Evolutionary conservation across 1,140 invertebrate species (phyloP).

Genomic region (Cataglyphis hispanica): DNA sequence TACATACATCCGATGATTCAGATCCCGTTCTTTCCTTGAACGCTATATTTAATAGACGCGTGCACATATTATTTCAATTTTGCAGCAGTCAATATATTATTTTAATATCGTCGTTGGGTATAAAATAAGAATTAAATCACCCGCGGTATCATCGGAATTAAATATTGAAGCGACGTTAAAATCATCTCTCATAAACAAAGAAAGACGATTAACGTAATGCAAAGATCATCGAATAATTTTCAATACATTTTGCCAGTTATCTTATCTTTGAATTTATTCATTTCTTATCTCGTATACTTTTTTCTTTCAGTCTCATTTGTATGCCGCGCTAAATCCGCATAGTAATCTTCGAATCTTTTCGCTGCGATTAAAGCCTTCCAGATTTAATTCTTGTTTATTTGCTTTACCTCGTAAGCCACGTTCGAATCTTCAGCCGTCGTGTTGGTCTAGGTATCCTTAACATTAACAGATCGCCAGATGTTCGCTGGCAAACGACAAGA

Average conservation of each 20-base stretch:
- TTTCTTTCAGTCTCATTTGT: slow-evolving; percentile 13
- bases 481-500: slow-evolving; percentile 80
- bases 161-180: slow-evolving; percentile 55
- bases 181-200: neutral
- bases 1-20: slow-evolving; percentile 61
- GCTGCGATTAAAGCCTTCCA: slow-evolving; percentile 78
- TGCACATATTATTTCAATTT: neutral
- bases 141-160: slow-evolving; percentile 58
- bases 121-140: slow-evolving; percentile 18
- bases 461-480: slow-evolving; percentile 85
- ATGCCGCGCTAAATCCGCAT: neutral
- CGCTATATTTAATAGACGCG: slow-evolving; percentile 56
- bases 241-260: slow-evolving; percentile 43
- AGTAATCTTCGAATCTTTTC: slow-evolving; percentile 55
- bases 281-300: neutral
- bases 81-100: neutral
- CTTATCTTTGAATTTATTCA: neutral
- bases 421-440: slow-evolving; percentile 73
- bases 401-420: slow-evolving; percentile 79
- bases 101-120: neutral
- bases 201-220: neutral
- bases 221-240: neutral
- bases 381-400: slow-evolving; percentile 86
- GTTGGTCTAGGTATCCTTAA: slow-evolving; percentile 78
- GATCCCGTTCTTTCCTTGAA: slow-evolving; percentile 46